Evolutionary conservation across 1,140 invertebrate genomes (phyloP).

Genomic region (Microvelia longipes): DNA sequence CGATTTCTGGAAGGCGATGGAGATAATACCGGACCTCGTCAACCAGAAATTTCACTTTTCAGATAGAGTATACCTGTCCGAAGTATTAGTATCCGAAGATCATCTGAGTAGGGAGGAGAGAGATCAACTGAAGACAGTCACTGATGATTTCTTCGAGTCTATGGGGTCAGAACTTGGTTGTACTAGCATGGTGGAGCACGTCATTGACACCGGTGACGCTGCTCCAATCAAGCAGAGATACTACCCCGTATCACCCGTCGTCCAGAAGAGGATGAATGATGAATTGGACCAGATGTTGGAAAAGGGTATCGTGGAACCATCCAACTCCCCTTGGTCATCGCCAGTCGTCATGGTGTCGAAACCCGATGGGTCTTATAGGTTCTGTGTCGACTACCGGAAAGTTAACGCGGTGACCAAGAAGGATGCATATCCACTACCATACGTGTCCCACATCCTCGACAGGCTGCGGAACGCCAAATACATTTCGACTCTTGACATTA

Average conservation of each 20-base stretch:
- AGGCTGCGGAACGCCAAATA: conserved; percentile 6
- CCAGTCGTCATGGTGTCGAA: conserved; percentile 37
- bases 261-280: conserved; percentile 12
- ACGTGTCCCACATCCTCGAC: background rate
- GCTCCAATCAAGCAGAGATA: conserved; percentile 14
- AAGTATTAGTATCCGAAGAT: background rate
- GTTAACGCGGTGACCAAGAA: conserved; percentile 30
- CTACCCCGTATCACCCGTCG: conserved; percentile 7
- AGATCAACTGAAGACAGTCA: background rate
- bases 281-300: conserved; percentile 24
- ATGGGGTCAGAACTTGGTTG: background rate
- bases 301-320: conserved; percentile 29
- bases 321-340: conserved; percentile 30
- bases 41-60: background rate
- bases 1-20: background rate
- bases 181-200: background rate
- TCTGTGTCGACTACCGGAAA: conserved; percentile 33
- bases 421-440: conserved; percentile 20
- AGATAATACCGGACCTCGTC: background rate
- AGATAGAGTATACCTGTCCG: background rate
- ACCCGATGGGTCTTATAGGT: conserved; percentile 30
- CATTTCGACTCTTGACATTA: conserved; percentile 25
- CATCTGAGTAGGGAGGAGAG: background rate
- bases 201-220: background rate
- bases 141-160: background rate